These are phyloP conservation scores for Pituophis catenifer DNA, from an alignment of 2,113 vertebrate species.

Conservation along the genomic window DNA sequence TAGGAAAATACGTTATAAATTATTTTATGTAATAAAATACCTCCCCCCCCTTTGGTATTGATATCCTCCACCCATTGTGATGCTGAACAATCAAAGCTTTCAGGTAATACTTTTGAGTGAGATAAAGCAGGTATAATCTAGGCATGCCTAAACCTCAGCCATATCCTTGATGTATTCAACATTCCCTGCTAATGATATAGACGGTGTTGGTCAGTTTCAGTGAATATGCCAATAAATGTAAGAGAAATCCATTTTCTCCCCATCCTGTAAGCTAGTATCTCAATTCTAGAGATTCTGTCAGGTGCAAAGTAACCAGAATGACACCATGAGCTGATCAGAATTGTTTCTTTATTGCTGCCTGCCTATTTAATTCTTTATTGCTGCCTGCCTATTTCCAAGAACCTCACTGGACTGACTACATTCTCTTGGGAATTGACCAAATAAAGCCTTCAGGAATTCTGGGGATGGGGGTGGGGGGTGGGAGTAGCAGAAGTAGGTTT, in stretches of 20 bases:
- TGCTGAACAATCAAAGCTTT: background rate
- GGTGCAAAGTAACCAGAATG: background rate
- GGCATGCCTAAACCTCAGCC: background rate
- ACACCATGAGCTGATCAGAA: background rate
- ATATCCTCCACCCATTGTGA: background rate
- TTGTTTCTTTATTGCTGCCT: background rate
- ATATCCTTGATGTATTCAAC: background rate
- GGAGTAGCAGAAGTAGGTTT: background rate
- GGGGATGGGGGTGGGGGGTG: rapidly evolving
- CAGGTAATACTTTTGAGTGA: background rate
- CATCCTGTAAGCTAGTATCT: background rate
- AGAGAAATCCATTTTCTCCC: background rate
- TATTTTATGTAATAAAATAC: background rate
- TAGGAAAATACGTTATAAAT: background rate
- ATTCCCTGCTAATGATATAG: background rate
- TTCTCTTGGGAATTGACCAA: background rate
- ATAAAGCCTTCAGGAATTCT: background rate
- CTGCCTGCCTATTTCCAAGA: background rate
- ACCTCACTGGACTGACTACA: background rate
- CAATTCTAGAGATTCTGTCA: background rate
- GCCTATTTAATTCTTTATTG: background rate
- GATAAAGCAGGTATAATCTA: background rate
- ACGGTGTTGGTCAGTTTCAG: background rate
- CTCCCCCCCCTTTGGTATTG: background rate
- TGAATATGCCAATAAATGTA: background rate